These are phyloP conservation scores for Steinernema hermaphroditum DNA, from an alignment of 2,888 invertebrate species.

Conservation along the genomic window DNA sequence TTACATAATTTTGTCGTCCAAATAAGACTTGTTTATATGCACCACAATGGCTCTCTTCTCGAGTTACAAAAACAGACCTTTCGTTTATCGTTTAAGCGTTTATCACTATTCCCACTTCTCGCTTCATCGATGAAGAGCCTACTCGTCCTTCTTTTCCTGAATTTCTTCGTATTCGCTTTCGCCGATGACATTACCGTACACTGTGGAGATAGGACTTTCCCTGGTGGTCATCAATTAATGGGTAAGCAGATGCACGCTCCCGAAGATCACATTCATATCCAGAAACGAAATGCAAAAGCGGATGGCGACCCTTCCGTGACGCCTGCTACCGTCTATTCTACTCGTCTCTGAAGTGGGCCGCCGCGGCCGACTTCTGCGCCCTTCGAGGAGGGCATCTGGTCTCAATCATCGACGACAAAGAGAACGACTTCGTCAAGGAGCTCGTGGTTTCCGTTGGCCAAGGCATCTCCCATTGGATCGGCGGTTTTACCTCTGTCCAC, in stretches of 20 bases:
- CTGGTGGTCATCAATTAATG: too few species aligned
- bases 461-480: conserved; percentile 22
- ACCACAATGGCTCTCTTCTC: too few species aligned
- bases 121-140: too few species aligned
- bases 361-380: conserved; percentile 24
- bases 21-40: too few species aligned
- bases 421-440: conserved; percentile 18
- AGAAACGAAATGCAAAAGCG: background rate
- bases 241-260: background rate
- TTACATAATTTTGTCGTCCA: too few species aligned
- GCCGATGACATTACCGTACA: too few species aligned
- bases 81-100: too few species aligned
- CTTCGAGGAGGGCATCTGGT: conserved; percentile 12
- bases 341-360: background rate
- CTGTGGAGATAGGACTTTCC: too few species aligned
- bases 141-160: too few species aligned
- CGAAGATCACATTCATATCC: background rate
- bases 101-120: too few species aligned
- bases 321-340: conserved; percentile 22
- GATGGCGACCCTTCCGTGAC: background rate
- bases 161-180: too few species aligned
- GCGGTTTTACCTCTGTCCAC: conserved; percentile 14
- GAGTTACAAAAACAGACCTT: too few species aligned
- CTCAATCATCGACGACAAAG: background rate
- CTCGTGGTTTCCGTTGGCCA: background rate